Percentiles rank a stretch among this genome's conserved stretches.
Conservation (phyloP, 2,888 invertebrate genomes). For the Ophraella communa region DNA sequence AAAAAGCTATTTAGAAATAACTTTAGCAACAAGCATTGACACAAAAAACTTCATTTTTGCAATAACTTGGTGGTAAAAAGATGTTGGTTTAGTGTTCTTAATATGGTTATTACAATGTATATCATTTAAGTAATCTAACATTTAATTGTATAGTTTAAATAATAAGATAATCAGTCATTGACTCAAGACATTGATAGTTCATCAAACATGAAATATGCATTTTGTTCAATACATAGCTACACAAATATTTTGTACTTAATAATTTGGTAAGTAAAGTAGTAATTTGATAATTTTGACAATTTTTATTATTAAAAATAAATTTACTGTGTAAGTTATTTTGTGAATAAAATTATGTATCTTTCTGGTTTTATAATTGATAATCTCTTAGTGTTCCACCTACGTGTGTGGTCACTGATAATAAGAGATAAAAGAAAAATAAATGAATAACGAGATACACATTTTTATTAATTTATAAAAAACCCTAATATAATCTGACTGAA, state of each 20-base stretch:
- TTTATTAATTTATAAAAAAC: neutral
- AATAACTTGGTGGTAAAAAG: no score
- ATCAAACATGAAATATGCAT: neutral
- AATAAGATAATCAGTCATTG: conserved; percentile 9
- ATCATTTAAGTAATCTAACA: neutral
- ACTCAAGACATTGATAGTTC: neutral
- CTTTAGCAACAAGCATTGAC: no score
- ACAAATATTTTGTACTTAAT: neutral
- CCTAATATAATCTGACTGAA: neutral
- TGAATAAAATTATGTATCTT: neutral
- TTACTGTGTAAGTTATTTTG: no score
- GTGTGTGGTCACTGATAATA: neutral
- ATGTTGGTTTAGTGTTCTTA: no score
- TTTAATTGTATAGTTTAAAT: neutral
- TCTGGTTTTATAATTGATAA: neutral
- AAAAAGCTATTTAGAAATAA: no score
- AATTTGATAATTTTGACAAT: no score
- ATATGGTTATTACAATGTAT: no score
- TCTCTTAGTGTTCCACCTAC: neutral
- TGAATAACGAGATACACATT: neutral
- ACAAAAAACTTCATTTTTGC: no score
- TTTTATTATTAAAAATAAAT: no score
- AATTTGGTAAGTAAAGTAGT: no score
- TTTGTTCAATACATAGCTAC: neutral
- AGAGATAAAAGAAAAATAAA: neutral